Evolutionary conservation across 2,797 vertebrate species (phyloP).

Genomic region (Sebastes hubbsi): DNA sequence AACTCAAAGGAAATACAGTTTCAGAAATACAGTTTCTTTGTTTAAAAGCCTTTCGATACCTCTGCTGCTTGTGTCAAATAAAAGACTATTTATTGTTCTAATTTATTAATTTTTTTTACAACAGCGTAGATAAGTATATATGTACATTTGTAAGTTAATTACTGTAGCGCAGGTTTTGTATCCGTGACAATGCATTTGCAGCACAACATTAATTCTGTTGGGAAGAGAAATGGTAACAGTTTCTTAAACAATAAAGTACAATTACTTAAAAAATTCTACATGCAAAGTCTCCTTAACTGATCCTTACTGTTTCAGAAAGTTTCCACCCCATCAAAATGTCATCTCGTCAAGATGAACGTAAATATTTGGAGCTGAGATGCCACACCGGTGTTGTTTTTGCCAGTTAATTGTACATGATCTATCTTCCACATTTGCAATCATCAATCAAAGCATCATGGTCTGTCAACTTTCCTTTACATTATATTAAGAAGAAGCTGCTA

Average conservation of each 20-base stretch:
- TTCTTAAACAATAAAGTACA: constrained; percentile 50
- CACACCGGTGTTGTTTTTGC: not conserved
- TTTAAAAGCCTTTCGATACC: constrained; percentile 71
- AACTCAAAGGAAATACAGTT: constrained; percentile 28
- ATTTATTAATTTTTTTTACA: constrained; percentile 89
- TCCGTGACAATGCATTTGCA: constrained; percentile 58
- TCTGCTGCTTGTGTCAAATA: constrained; percentile 85
- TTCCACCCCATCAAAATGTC: not conserved
- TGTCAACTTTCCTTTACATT: constrained; percentile 11
- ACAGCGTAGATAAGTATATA: constrained; percentile 65
- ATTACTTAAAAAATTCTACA: not conserved
- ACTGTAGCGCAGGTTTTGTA: constrained; percentile 60
- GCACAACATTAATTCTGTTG: constrained; percentile 48
- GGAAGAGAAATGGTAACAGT: constrained; percentile 46
- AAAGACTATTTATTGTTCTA: constrained; percentile 94
- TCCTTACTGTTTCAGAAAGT: not conserved
- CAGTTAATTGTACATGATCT: not conserved
- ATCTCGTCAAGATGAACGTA: not conserved
- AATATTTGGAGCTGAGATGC: constrained; percentile 2
- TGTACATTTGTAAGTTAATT: constrained; percentile 74
- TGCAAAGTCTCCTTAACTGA: not conserved
- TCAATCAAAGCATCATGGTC: constrained; percentile 2
- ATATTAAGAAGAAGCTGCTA: constrained; percentile 23
- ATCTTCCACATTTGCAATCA: not conserved
- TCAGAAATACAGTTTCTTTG: constrained; percentile 36